Conservation (phyloP, 2,797 vertebrate species). For the Fistularia commersonii region DNA sequence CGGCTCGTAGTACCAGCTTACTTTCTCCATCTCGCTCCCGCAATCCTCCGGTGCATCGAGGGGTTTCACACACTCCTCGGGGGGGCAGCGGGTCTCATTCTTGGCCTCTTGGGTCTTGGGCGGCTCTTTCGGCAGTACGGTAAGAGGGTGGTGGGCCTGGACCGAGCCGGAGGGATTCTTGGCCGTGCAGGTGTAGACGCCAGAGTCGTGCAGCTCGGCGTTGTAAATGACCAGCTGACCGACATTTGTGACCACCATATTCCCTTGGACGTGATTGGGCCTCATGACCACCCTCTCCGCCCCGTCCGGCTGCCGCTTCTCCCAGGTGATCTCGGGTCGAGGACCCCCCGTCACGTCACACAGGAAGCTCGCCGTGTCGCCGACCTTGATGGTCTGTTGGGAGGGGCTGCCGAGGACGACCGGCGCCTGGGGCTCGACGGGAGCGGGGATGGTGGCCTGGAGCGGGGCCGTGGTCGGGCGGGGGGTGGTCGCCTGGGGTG, state of each 20-base stretch:
- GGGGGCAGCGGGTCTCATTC: conserved; percentile 77
- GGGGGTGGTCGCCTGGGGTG: conserved; percentile 81
- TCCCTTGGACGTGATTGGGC: conserved; percentile 88
- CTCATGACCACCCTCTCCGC: conserved; percentile 82
- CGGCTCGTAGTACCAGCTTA: conserved; percentile 89
- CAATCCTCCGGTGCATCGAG: conserved; percentile 80
- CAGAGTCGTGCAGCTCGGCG: conserved; percentile 84
- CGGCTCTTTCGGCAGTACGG: conserved; percentile 75
- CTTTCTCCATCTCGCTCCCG: conserved; percentile 79
- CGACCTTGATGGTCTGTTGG: conserved; percentile 81
- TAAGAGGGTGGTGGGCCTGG: conserved; percentile 82
- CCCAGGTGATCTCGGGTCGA: conserved; percentile 89
- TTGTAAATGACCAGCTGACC: conserved; percentile 97
- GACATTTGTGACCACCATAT: conserved; percentile 94
- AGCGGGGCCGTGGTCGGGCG: conserved; percentile 81
- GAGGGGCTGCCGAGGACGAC: conserved; percentile 76
- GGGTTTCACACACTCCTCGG: conserved; percentile 83
- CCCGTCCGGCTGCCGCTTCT: conserved; percentile 82
- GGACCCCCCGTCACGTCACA: conserved; percentile 86
- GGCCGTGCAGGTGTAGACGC: conserved; percentile 90
- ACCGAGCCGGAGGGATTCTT: conserved; percentile 82
- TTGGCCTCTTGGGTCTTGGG: conserved; percentile 56
- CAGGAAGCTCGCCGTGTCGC: conserved; percentile 92
- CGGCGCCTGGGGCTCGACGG: conserved; percentile 72
- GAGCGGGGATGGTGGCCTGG: conserved; percentile 71